A percentile compares a stretch with the other conserved stretches of the same genome.
Evolutionary conservation across 2,888 invertebrate species (phyloP).

Genomic region (Trachelus tabidus): DNA sequence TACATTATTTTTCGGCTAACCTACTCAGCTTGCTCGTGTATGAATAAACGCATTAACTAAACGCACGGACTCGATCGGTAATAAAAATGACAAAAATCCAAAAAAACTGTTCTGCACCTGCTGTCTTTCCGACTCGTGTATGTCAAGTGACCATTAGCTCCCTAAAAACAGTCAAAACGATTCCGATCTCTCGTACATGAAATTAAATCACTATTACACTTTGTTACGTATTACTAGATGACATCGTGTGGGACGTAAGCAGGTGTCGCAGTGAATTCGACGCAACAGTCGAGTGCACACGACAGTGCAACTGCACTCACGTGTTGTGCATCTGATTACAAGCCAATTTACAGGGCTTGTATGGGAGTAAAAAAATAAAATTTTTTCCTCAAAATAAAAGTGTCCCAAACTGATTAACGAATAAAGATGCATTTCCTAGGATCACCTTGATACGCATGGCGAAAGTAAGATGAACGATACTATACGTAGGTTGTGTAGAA

Average conservation of each 20-base stretch:
- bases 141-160: constrained; percentile 59
- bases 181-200: constrained; percentile 51
- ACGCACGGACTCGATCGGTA: background rate
- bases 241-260: constrained; percentile 51
- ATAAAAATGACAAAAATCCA: background rate
- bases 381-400: background rate
- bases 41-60: background rate
- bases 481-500: background rate
- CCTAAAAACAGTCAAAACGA: constrained; percentile 38
- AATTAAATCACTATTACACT: constrained; percentile 60
- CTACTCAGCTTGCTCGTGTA: background rate
- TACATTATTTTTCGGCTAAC: background rate
- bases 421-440: background rate
- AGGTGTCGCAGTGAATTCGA: constrained; percentile 48
- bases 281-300: constrained; percentile 24
- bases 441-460: background rate
- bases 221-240: constrained; percentile 31
- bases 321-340: constrained; percentile 22
- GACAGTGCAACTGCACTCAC: constrained; percentile 2
- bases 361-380: background rate
- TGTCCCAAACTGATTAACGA: background rate
- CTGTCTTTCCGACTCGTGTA: constrained; percentile 30
- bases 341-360: constrained; percentile 11
- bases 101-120: background rate
- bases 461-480: background rate